Evolutionary conservation across 92 coral and sea anemone species (phyloP).

Genomic region (Parazoanthus swiftii): DNA sequence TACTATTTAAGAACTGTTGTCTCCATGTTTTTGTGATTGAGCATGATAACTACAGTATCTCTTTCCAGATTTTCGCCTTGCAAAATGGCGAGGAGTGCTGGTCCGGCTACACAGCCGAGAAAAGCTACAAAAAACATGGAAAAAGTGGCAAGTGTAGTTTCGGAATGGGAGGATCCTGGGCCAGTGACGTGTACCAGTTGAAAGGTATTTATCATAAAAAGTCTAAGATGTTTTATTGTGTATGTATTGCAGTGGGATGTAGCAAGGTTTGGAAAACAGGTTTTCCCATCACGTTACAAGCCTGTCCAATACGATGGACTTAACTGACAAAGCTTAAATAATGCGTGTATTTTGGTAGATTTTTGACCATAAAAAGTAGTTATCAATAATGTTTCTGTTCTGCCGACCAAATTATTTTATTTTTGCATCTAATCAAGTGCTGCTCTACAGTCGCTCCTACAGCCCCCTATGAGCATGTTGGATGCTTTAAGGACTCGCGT

Average conservation of each 20-base stretch:
- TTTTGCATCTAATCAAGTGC: neutral
- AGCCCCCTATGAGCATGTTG: neutral
- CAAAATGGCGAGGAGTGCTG: constrained; percentile 26
- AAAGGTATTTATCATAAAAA: constrained; percentile 7
- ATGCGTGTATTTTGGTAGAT: too few species aligned
- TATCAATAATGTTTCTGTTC: too few species aligned
- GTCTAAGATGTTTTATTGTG: too few species aligned
- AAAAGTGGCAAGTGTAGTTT: constrained; percentile 2
- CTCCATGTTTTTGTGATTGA: neutral
- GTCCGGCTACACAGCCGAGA: neutral
- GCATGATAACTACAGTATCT: neutral
- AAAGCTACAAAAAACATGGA: constrained; percentile 22
- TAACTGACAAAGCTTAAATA: too few species aligned
- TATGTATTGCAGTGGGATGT: too few species aligned
- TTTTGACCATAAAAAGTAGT: too few species aligned
- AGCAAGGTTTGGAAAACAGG: too few species aligned
- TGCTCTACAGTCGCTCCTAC: constrained; percentile 4
- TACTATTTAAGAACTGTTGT: neutral
- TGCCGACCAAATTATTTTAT: too few species aligned
- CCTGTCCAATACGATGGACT: too few species aligned
- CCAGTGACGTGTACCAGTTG: constrained; percentile 15
- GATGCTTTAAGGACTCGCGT: constrained; percentile 20
- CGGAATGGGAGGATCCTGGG: constrained; percentile 30
- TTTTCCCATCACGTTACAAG: too few species aligned
- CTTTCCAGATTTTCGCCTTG: neutral